A percentile compares a stretch with the other conserved stretches of the same genome.
Evolutionary conservation across 2,113 vertebrate genomes (phyloP).

Genomic region (Podarcis raffonei): DNA sequence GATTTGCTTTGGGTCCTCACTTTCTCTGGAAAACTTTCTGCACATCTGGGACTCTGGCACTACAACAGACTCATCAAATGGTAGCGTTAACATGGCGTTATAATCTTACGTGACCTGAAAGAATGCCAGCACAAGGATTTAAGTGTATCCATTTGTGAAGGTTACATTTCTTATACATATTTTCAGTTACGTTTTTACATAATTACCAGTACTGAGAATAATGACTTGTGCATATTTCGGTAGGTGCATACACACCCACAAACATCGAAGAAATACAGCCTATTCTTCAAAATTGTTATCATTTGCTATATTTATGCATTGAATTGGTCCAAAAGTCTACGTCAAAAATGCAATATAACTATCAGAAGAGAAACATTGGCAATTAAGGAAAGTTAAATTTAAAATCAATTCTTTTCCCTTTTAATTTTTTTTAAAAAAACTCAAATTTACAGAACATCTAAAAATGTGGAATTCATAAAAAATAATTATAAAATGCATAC

Average conservation of each 20-base stretch:
- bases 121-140: conserved; percentile 78
- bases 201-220: not conserved
- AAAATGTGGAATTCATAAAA: conserved; percentile 58
- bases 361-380: conserved; percentile 45
- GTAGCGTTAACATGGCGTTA: conserved; percentile 96
- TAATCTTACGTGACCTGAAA: conserved; percentile 81
- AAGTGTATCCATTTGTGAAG: conserved; percentile 72
- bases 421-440: conserved; percentile 41
- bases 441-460: conserved; percentile 38
- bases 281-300: not conserved
- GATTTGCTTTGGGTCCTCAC: conserved; percentile 84
- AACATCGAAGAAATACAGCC: not conserved
- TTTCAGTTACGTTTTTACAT: conserved; percentile 45
- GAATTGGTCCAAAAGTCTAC: conserved; percentile 44
- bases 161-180: conserved; percentile 60
- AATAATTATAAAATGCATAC: conserved; percentile 63
- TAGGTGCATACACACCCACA: not conserved
- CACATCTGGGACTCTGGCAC: conserved; percentile 94
- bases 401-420: conserved; percentile 44
- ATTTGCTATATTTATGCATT: not conserved
- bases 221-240: not conserved
- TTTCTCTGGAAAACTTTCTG: conserved; percentile 91
- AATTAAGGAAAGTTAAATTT: conserved; percentile 43
- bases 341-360: conserved; percentile 41
- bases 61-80: conserved; percentile 94